Conservation (phyloP, 2,888 invertebrate genomes). For the Heterodera filipjevi region DNA sequence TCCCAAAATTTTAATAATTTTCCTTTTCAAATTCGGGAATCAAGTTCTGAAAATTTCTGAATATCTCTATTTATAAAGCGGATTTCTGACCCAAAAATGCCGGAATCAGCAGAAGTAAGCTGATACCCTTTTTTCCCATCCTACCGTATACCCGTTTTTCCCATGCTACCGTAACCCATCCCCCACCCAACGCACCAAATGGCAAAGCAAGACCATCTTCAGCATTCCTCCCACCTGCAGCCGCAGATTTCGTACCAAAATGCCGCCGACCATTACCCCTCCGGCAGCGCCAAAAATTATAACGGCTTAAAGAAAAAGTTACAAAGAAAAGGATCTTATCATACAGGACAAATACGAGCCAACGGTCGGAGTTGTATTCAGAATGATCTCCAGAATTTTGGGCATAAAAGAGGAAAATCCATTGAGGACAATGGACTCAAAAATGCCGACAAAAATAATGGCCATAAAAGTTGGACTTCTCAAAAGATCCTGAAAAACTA, state of each 20-base stretch:
- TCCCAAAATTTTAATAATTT: too few species aligned
- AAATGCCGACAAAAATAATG: slow-evolving; percentile 60
- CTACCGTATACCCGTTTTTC: too few species aligned
- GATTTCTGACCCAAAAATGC: too few species aligned
- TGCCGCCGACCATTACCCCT: slow-evolving; percentile 64
- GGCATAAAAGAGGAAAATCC: slow-evolving; percentile 65
- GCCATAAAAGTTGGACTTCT: slow-evolving; percentile 63
- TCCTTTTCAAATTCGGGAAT: too few species aligned
- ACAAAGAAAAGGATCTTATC: slow-evolving; percentile 22
- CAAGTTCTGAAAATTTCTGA: too few species aligned
- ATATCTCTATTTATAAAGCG: too few species aligned
- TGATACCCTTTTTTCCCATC: too few species aligned
- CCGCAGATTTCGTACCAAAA: slow-evolving; percentile 58
- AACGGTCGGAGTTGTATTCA: slow-evolving; percentile 59
- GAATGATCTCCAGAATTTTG: slow-evolving; percentile 63
- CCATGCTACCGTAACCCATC: too few species aligned
- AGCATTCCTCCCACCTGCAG: slow-evolving; percentile 64
- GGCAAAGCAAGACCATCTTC: slow-evolving; percentile 63
- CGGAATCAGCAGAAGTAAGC: too few species aligned
- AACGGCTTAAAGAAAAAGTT: slow-evolving; percentile 50
- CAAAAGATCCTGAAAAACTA: slow-evolving; percentile 53
- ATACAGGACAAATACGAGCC: slow-evolving; percentile 62
- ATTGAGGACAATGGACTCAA: slow-evolving; percentile 64
- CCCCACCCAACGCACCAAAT: slow-evolving; percentile 33
- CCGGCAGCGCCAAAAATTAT: slow-evolving; percentile 64